These are phyloP conservation scores for Sturnira hondurensis DNA, from an alignment of 2,113 vertebrate genomes.

Conservation along the genomic window DNA sequence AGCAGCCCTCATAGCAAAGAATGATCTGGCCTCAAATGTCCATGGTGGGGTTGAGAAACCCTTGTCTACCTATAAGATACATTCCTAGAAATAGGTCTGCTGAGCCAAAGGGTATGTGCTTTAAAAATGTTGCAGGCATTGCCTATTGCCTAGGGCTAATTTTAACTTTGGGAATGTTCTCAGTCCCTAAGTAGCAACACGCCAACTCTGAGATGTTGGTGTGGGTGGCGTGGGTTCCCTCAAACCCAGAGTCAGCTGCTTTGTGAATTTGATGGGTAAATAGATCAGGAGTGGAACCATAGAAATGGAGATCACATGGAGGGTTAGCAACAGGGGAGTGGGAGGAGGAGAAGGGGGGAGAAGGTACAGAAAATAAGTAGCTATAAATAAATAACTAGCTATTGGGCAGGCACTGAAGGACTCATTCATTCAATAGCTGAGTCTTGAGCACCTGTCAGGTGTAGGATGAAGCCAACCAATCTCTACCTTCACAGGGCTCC, in stretches of 20 bases:
- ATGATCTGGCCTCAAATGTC: neutral
- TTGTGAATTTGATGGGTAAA: neutral
- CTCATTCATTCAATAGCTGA: neutral
- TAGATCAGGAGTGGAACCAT: no score
- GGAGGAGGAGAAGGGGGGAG: no score
- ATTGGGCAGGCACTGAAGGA: neutral
- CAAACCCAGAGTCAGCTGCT: neutral
- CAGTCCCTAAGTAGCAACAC: neutral
- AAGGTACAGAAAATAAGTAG: no score
- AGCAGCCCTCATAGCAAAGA: neutral
- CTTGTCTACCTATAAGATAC: neutral
- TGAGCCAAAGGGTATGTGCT: neutral
- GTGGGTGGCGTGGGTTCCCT: neutral
- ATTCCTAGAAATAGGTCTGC: neutral
- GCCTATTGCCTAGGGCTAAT: neutral
- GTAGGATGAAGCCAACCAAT: neutral
- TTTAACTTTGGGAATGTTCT: neutral
- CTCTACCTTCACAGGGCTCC: neutral
- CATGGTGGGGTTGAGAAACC: neutral
- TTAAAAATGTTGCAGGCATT: neutral
- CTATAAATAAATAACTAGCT: no score
- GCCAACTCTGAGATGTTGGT: neutral
- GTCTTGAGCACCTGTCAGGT: neutral
- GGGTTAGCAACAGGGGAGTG: no score
- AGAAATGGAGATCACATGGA: no score